Evolutionary conservation across 2,797 vertebrate genomes (phyloP), one percentile per base, ranked within the genome.

Genomic region (Sebastes matsubarae): DNA sequence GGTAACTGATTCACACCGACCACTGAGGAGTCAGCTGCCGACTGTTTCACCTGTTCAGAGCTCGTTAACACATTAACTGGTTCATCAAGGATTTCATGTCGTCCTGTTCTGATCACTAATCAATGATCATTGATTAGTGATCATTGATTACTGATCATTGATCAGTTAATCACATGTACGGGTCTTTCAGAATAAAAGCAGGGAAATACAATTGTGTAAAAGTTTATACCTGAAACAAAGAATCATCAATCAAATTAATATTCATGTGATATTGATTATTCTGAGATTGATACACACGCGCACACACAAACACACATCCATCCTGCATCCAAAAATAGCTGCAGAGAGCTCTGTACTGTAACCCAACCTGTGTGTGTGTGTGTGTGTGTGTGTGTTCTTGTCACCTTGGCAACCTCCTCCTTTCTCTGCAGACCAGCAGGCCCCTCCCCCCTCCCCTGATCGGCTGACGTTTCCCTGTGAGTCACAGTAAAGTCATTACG

Each of bases 261-360:
- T 52, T 52, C 50, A 52, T 52, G 50, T 9, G 20, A 20, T n/a
- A 52, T 52, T 52, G 50, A 52, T 52, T 46, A 46, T 20, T 52
- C 50, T 52, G 50, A 52, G 8, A 52, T 52, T 52, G 20, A n/a
- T 52, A 52, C 30, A 64, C 27, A 14, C 36, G 25, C 14, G 22
- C 59, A 24, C 61, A 66, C 55, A 61, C 24, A 76, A 54, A 71
- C 66, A 81, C 29, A 70, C 27, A 72, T 27, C 60, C 30, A 29
- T 25, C n/a, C 52, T 22, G 52, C n/a, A 18, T 2, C 58, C 8
- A 60, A 30, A 60, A 60, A 60, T 60, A 60, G 18, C 58, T 60
- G 58, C 63, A 52, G 25, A 22, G 7, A 69, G 32, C 12, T 36
- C 29, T 24, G 12, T 55, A 13, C 58, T 60, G 58, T 29, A 60